Evolutionary conservation across 2,888 invertebrate species (phyloP), one percentile per base, ranked within the genome.

Genomic region (Clistopyga incitator): DNA sequence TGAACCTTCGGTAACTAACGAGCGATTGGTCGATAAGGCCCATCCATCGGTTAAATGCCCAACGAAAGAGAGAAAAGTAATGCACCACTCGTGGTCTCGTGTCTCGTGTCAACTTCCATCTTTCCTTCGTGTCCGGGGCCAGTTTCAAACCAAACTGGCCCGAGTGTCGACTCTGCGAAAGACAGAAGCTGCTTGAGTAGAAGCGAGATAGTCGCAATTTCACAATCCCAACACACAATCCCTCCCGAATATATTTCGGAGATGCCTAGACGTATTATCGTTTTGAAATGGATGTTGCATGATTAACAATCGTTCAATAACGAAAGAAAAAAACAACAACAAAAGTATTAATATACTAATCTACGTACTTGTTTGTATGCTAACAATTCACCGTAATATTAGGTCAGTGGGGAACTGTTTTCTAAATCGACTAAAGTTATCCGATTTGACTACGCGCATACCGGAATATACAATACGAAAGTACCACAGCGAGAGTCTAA

Each of bases 351-450:
- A 38, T 8, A 70, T 70, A 82, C 59, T 56, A 70, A 89, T 88
- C 91, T 92, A 90, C 91, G 91, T 91, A 92, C 91, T 92, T 92
- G 91, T 92, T 91, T 91, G 91, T 91, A 88, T 87, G 87, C 74
- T 67, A 86, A 65, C 70, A 54, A 85, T 68, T 47, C 54, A 18
- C 78, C 72, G 65, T 50, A 45, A 15, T 34, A 29, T 20, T 68
- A 18, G 71, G 52, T 64, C 52, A 52, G 25, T 64, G 78, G 71
- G 20, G 61, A 54, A 42, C 23, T n/a, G 10, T 50, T 45, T 20
- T 42, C 8, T 11, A 72, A 42, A 45, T 45, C 67, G 61, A 65
- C 71, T 50, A 80, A 72, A 38, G 45, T 52, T 47, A 80, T 23
- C 29, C 29, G 42, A 65, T 42, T 76, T 54, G 20, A 52, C 61